Evolutionary conservation across 2,797 vertebrate species (phyloP).

Genomic region (Galago senegalensis): DNA sequence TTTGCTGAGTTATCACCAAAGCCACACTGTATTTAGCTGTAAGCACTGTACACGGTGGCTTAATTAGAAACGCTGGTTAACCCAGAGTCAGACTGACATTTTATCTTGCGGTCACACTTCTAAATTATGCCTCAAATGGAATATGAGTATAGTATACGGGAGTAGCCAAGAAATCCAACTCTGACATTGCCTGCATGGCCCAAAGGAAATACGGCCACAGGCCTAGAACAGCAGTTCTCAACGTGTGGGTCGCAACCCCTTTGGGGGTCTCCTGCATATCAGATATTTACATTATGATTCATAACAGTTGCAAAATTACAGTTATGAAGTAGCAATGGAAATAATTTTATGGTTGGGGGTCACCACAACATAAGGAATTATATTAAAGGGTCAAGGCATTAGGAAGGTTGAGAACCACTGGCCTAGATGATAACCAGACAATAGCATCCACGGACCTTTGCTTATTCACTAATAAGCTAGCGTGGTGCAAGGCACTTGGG

Average conservation of each 20-base stretch:
- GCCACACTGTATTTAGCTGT: conserved; percentile 64
- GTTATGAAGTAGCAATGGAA: too few species aligned
- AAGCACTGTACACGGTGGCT: conserved; percentile 45
- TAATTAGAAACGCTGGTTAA: conserved; percentile 68
- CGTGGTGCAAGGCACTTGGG: neutral
- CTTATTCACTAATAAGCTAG: neutral
- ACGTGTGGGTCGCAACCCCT: too few species aligned
- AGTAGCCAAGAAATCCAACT: neutral
- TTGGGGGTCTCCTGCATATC: too few species aligned
- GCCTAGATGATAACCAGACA: neutral
- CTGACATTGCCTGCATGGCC: neutral
- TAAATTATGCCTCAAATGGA: conserved; percentile 45
- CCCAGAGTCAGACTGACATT: conserved; percentile 33
- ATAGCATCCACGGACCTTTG: rapidly evolving
- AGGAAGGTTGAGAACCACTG: too few species aligned
- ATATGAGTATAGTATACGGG: neutral
- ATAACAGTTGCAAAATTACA: too few species aligned
- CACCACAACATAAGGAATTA: too few species aligned
- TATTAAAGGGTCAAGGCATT: too few species aligned
- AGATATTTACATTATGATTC: too few species aligned
- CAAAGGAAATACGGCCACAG: neutral
- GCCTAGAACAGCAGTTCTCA: neutral
- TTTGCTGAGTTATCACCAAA: conserved; percentile 75
- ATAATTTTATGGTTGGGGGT: too few species aligned
- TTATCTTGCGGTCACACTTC: conserved; percentile 14